Conservation (phyloP, 2,797 vertebrate genomes). For the Danio albolineatus region DNA sequence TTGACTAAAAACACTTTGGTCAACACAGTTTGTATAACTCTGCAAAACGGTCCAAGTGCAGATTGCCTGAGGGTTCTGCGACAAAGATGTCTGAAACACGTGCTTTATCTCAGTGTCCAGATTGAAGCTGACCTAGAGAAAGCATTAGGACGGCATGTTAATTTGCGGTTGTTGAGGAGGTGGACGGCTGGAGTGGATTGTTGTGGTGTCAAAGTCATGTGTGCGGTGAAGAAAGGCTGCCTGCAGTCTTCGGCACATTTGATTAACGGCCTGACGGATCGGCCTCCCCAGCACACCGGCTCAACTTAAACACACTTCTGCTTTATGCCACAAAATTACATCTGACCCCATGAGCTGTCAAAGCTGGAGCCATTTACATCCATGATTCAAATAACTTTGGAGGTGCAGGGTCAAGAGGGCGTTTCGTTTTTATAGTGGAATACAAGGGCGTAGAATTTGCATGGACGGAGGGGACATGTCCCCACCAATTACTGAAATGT, state of each 20-base stretch:
- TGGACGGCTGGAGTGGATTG: slow-evolving; percentile 28
- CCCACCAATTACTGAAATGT: too few relatives aligned
- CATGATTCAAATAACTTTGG: slow-evolving; percentile 54
- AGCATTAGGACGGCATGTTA: slow-evolving; percentile 12
- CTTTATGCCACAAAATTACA: slow-evolving; percentile 64
- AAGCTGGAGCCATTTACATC: slow-evolving; percentile 65
- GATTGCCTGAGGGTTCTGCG: background rate
- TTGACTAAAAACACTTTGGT: background rate
- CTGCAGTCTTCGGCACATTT: slow-evolving; percentile 49
- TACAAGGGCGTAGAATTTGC: too few relatives aligned
- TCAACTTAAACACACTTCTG: slow-evolving; percentile 59
- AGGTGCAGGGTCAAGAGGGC: slow-evolving; percentile 27
- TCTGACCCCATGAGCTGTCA: slow-evolving; percentile 68
- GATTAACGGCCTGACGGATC: slow-evolving; percentile 64
- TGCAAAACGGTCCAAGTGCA: background rate
- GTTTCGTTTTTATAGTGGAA: slow-evolving; percentile 5
- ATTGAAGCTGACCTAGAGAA: slow-evolving; percentile 22
- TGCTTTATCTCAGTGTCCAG: slow-evolving; percentile 13
- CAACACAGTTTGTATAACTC: background rate
- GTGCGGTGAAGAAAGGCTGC: slow-evolving; percentile 41
- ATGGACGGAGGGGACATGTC: too few relatives aligned
- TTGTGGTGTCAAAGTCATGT: slow-evolving; percentile 53
- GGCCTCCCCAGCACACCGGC: slow-evolving; percentile 55
- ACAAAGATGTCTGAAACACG: slow-evolving; percentile 46
- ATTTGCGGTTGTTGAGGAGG: slow-evolving; percentile 26